A percentile compares a stretch with the other conserved stretches of the same genome.
Conservation (phyloP, 2,888 invertebrate species). For the Strigamia transsilvanica region DNA sequence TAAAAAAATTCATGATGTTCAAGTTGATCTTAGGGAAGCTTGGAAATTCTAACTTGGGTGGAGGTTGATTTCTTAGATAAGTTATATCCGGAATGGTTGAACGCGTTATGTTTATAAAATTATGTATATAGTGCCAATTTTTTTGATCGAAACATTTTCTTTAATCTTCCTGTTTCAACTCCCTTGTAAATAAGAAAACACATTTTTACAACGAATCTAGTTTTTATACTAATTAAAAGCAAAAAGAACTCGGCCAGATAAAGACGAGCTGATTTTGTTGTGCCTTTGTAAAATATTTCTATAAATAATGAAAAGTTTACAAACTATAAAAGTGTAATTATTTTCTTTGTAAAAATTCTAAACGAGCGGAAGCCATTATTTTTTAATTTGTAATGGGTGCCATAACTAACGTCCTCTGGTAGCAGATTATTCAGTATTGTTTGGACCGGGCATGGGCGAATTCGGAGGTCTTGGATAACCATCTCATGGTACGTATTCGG, state of each 20-base stretch:
- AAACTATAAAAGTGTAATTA: background rate
- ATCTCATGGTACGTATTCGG: no score
- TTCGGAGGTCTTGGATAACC: no score
- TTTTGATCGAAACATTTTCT: slow-evolving; percentile 3
- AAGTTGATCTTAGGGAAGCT: background rate
- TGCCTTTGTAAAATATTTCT: slow-evolving; percentile 14
- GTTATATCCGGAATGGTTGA: background rate
- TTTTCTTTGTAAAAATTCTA: background rate
- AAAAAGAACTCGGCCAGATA: background rate
- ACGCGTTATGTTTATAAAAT: slow-evolving; percentile 15
- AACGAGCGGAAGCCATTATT: no score
- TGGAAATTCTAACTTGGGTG: background rate
- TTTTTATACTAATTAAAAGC: background rate
- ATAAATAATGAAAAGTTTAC: slow-evolving; percentile 7
- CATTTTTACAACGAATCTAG: slow-evolving; percentile 15
- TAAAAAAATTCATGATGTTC: no score
- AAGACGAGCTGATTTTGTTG: slow-evolving; percentile 1
- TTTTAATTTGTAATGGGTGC: no score
- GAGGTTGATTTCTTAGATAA: background rate
- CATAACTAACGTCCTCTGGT: no score
- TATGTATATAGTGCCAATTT: slow-evolving; percentile 13
- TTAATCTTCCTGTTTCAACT: slow-evolving; percentile 8
- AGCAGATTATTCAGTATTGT: no score
- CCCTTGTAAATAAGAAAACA: slow-evolving; percentile 10
- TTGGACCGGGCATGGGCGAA: no score